A percentile compares a stretch with the other conserved stretches of the same genome.
Evolutionary conservation across 2,888 invertebrate species (phyloP).

Genomic region (Leuctra nigra): DNA sequence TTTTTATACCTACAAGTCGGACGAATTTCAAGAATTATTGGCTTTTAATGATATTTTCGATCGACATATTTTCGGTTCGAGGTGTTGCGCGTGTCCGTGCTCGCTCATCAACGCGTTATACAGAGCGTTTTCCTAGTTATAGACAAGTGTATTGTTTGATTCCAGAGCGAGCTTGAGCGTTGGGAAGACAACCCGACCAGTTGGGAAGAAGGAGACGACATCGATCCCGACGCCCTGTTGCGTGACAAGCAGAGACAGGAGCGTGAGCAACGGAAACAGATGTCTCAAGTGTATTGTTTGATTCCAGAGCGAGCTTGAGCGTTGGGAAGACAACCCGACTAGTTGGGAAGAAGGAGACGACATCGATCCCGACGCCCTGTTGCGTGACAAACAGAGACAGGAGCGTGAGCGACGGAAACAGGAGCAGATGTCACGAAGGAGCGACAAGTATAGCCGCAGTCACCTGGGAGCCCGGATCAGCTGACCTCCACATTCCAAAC

Average conservation of each 20-base stretch:
- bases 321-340: constrained; percentile 27
- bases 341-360: constrained; percentile 29
- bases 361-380: constrained; percentile 25
- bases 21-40: too few relatives aligned
- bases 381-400: constrained; percentile 25
- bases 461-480: constrained; percentile 22
- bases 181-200: constrained; percentile 28
- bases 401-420: constrained; percentile 24
- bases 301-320: constrained; percentile 26
- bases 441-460: constrained; percentile 16
- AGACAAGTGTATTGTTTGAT: not conserved
- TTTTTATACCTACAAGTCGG: too few relatives aligned
- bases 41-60: too few relatives aligned
- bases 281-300: too few relatives aligned
- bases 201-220: constrained; percentile 28
- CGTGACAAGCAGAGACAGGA: constrained; percentile 26
- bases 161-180: constrained; percentile 24
- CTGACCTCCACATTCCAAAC: constrained; percentile 21
- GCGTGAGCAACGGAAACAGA: constrained; percentile 23
- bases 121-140: too few relatives aligned
- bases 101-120: too few relatives aligned
- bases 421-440: constrained; percentile 24
- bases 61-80: too few relatives aligned
- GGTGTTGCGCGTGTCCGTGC: too few relatives aligned
- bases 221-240: constrained; percentile 26